Base-by-base conservation (phyloP, 2,113 vertebrate genomes). In the Lophius piscatorius region DNA sequence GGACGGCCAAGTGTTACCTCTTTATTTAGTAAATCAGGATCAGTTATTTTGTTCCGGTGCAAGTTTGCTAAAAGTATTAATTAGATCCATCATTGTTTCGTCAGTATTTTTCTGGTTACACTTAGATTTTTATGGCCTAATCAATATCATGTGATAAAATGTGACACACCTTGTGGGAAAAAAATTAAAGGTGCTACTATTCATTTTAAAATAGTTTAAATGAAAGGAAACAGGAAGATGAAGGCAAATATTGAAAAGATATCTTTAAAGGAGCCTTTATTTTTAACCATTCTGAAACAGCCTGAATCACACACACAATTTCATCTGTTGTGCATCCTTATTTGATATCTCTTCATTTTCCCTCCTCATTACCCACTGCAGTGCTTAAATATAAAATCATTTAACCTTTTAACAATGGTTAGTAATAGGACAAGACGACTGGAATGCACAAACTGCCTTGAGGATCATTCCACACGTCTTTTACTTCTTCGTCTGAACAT, bases 401-500 rank as follows among this genome's bases (percentile, higher is more conserved):
- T 54, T 11, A 33, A 18, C 20, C 2, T 20, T 13, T 20, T 14
- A 7, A 56, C 60, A 60, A 23, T 1, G 0, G 34, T 0, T n/a
- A n/a, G n/a, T 10, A 24, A 33, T 36, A 26, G 44, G 4, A 44
- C 0, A n/a, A 16, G 21, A 50, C 21, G 38, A 28, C n/a, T 4
- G 10, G 33, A 22, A 6, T 3, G 11, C 3, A 39, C 72, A 12
- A 51, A 49, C 8, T 17, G 4, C 40, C 18, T 31, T 22, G 1
- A 35, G 9, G 4, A 17, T 91, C 73, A 91, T 24, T 88, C 78
- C 63, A 89, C 82, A 26, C 42, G 77, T 31, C 83, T 85, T 81
- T 90, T 91, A 80, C 85, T 89, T 77, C 80, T 88, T 46, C 88
- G 64, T 34, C 82, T 87, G 73, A 93, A 93, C 36, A 92, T 28